phyloP scores from a whole-genome alignment of 2,888 invertebrate genomes.

The Cheilosia urbana region DNA sequence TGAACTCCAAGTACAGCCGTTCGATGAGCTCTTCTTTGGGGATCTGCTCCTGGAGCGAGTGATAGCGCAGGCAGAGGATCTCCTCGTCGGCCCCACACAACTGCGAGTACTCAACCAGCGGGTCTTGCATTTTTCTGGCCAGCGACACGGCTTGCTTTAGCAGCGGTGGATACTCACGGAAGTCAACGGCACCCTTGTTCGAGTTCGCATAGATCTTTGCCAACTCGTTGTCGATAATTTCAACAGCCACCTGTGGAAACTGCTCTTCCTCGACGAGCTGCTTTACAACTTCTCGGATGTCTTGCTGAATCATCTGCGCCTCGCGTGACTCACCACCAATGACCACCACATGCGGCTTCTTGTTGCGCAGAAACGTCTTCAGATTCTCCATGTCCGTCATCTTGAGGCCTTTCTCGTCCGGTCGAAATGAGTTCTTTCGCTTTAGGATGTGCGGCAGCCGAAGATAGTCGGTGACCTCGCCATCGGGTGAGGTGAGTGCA shows the following conservation, averaged over 20 bases:
- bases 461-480: slow-evolving; percentile 96
- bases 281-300: slow-evolving; percentile 89
- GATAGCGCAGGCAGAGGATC: slow-evolving; percentile 96
- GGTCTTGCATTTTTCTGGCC: slow-evolving; percentile 96
- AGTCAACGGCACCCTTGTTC: slow-evolving; percentile 92
- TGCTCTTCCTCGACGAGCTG: slow-evolving; percentile 93
- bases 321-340: slow-evolving; percentile 96
- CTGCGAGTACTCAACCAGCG: slow-evolving; percentile 97
- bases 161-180: slow-evolving; percentile 95
- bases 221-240: slow-evolving; percentile 96
- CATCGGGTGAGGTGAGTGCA: slow-evolving; percentile 93
- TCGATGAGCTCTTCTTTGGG: slow-evolving; percentile 94
- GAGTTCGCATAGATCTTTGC: slow-evolving; percentile 97
- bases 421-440: slow-evolving; percentile 89
- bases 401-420: slow-evolving; percentile 88
- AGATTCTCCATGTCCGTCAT: slow-evolving; percentile 88
- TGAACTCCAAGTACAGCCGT: slow-evolving; percentile 93
- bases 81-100: slow-evolving; percentile 98
- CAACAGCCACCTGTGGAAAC: slow-evolving; percentile 93
- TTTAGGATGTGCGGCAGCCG: slow-evolving; percentile 94
- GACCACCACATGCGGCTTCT: slow-evolving; percentile 97
- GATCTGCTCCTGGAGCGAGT: slow-evolving; percentile 92
- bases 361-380: slow-evolving; percentile 92
- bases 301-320: slow-evolving; percentile 91
- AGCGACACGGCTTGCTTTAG: slow-evolving; percentile 96